Evolutionary conservation across 2,113 vertebrate genomes (phyloP), one percentile per base, ranked within the genome.

Genomic region (Oceanodroma tethys): DNA sequence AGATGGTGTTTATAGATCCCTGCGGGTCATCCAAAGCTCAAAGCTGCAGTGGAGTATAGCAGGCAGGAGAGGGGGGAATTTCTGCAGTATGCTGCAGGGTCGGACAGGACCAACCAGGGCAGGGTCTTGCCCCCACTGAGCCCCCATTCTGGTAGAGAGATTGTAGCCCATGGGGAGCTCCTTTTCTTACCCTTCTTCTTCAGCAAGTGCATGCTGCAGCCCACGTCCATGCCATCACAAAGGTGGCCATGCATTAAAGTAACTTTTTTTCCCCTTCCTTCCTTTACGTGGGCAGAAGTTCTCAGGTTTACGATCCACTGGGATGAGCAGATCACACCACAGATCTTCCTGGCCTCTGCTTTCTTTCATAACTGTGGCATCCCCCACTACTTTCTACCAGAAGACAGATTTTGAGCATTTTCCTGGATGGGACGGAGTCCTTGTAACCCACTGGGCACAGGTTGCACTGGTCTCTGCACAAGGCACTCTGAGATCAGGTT

Each of bases 371-470:
- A 17, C 8, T 58, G 11, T 58, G 60, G 12, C 16, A 59, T 42
- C n/a, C 70, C 18, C n/a, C 22, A 66, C 9, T 9, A 11, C 42
- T 42, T 79, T 32, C 47, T 82, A 22, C 7, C 42, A 60, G 30
- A 30, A 52, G 19, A 43, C 25, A 60, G 29, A 52, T 56, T 23
- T 36, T 45, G 27, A 67, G 3, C 8, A 3, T 21, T 65, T 73
- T 88, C 26, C 22, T 38, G 45, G 13, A 45, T 23, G 3, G 30
- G 19, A 67, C 0, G 3, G 15, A 6, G 22, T 58, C 38, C 38
- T 52, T 59, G 38, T 7, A 6, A n/a, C 38, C 4, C 32, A 43
- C 1, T 0, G 42, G 13, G 16, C 27, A 21, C 13, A 18, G 1
- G 2, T 21, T 86, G 48, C 43, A 17, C 23, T 4, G 1, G 16